phyloP scores from a whole-genome alignment of 2,888 invertebrate genomes.

The Shargacucullia verbasci region DNA sequence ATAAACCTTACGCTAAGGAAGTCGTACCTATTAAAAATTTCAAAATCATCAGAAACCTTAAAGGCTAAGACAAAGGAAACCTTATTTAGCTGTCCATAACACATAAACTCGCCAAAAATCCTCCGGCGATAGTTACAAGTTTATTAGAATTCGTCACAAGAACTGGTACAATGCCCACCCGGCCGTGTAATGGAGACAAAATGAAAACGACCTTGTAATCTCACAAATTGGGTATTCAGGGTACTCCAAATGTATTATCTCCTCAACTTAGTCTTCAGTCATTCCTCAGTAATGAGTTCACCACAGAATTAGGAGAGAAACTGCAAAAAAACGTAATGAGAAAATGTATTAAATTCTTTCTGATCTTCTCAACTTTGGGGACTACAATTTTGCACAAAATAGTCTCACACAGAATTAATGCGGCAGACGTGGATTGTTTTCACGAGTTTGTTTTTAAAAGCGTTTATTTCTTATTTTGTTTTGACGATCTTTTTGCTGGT shows the following conservation, averaged over 20 bases:
- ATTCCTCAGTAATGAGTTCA: constrained; percentile 58
- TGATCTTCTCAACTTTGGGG: constrained; percentile 39
- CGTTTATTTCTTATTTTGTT: constrained; percentile 14
- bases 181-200: constrained; percentile 55
- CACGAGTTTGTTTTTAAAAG: constrained; percentile 12
- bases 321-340: constrained; percentile 59
- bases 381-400: constrained; percentile 24
- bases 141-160: constrained; percentile 43
- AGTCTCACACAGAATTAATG: constrained; percentile 35
- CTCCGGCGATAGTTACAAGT: constrained; percentile 45
- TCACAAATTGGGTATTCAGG: constrained; percentile 57
- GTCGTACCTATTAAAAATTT: too few species aligned
- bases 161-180: constrained; percentile 35
- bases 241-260: constrained; percentile 60
- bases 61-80: constrained; percentile 8
- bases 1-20: too few species aligned
- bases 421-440: constrained; percentile 23
- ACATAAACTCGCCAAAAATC: constrained; percentile 27
- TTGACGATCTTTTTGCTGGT: constrained; percentile 1
- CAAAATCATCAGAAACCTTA: too few species aligned
- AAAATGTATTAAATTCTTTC: constrained; percentile 58
- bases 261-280: constrained; percentile 49
- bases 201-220: constrained; percentile 61
- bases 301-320: constrained; percentile 57
- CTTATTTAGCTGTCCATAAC: constrained; percentile 36